A percentile compares a stretch with the other conserved stretches of the same genome.
Conservation (phyloP, 2,888 invertebrate genomes). For the Eurytoma adleriae region DNA sequence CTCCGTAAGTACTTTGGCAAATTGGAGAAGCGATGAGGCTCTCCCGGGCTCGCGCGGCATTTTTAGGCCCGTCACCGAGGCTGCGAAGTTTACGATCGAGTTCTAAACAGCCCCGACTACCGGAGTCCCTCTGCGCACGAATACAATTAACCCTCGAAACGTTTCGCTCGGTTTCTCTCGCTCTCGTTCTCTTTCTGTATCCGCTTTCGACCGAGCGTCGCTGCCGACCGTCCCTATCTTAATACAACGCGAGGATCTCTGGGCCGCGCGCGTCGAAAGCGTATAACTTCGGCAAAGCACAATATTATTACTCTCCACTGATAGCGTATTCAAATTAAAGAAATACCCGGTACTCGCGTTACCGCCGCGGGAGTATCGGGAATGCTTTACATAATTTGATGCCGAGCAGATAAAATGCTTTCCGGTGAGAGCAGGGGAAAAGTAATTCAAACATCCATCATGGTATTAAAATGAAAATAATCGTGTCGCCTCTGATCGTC, state of each 20-base stretch:
- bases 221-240: too few relatives aligned
- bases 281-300: background rate
- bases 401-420: background rate
- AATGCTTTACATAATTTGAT: constrained; percentile 9
- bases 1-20: constrained; percentile 18
- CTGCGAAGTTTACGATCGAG: constrained; percentile 26
- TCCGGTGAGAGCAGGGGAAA: background rate
- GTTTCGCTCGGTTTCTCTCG: too few relatives aligned
- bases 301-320: background rate
- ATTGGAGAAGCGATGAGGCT: constrained; percentile 25
- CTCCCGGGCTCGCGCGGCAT: too few relatives aligned
- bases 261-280: too few relatives aligned
- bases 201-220: too few relatives aligned
- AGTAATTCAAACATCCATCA: constrained; percentile 5
- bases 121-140: background rate
- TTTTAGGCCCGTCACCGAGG: too few relatives aligned
- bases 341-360: background rate
- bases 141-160: background rate
- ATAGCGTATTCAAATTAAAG: constrained; percentile 22
- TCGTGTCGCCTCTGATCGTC: background rate
- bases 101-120: background rate
- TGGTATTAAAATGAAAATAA: constrained; percentile 1
- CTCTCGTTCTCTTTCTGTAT: too few relatives aligned
- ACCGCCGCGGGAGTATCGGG: background rate
- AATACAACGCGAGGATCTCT: too few relatives aligned